Evolutionary conservation across 2,797 vertebrate genomes (phyloP).

Genomic region (Otolemur crassicaudatus): DNA sequence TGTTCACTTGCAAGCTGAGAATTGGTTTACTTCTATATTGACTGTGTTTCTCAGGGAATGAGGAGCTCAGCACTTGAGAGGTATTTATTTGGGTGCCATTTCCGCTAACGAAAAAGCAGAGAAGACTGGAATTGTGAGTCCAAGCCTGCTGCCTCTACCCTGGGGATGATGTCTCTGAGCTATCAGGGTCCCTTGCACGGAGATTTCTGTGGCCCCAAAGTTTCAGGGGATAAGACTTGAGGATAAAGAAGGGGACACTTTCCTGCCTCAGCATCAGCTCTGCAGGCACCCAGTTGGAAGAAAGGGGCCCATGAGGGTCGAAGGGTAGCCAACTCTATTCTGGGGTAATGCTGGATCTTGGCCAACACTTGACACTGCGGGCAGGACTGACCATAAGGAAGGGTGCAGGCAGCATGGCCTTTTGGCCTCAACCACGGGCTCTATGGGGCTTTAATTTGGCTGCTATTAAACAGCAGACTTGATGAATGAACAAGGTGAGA

Average conservation of each 20-base stretch:
- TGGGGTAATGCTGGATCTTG: neutral
- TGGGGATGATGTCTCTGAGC: neutral
- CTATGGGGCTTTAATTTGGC: neutral
- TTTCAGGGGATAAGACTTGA: neutral
- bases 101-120: neutral
- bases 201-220: neutral
- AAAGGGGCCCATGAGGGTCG: neutral
- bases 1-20: neutral
- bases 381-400: neutral
- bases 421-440: neutral
- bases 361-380: neutral
- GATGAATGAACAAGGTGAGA: neutral
- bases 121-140: neutral
- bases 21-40: slow-evolving; percentile 26
- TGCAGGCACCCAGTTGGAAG: neutral
- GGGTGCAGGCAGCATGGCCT: neutral
- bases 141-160: neutral
- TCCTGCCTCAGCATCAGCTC: neutral
- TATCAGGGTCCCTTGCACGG: neutral
- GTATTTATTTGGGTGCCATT: neutral
- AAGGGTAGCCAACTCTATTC: neutral
- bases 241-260: neutral
- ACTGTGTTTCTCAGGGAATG: neutral
- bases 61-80: neutral
- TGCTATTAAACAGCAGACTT: slow-evolving; percentile 34